Base-by-base conservation (phyloP, 2,113 vertebrate species). In the Sander lucioperca region DNA sequence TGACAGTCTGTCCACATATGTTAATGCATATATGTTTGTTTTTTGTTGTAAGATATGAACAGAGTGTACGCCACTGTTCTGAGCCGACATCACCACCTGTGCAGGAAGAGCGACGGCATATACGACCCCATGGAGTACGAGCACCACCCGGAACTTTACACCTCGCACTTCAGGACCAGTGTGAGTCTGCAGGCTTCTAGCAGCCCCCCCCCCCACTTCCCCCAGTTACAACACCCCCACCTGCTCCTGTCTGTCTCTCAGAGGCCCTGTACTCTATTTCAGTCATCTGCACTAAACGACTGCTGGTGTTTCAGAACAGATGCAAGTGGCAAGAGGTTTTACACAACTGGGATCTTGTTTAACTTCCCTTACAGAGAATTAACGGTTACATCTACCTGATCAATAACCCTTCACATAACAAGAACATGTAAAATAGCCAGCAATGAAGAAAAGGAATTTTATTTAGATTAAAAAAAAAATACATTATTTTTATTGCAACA, bases 11-110 rank as follows among this genome's bases (percentile, higher is more conserved):
- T 21, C 48, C 2, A 43, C 39, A 43, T 50, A 0, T n/a, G n/a
- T n/a, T n/a, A n/a, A n/a, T n/a, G n/a, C n/a, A n/a, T n/a, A n/a
- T n/a, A n/a, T 43, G 12, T 36, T 13, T 7, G 61, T 25, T 10
- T 58, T 61, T 58, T 79, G 0, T 71, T 74, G n/a, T 54, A 79
- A 99, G 98, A 99, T 80, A 93, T 97, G 88, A 96, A 94, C 59
- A 98, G 97, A 95, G 97, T 99, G 21, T 99, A 97, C 67, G 97
- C 95, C 77, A 99, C 97, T 0, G 98, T 99, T 27, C 92, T 99
- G 93, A 99, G 98, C 92, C 97, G 98, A 70, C 98, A 97, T 83
- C 98, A 99, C 84, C 98, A 99, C 91, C 96, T 99, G 80, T 90
- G 98, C 84, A 96, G 98, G 90, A 99, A 99, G 92, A 96, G 73